Evolutionary conservation across 2,113 vertebrate genomes (phyloP), one percentile per base, ranked within the genome.

Genomic region (Myotis yumanensis): DNA sequence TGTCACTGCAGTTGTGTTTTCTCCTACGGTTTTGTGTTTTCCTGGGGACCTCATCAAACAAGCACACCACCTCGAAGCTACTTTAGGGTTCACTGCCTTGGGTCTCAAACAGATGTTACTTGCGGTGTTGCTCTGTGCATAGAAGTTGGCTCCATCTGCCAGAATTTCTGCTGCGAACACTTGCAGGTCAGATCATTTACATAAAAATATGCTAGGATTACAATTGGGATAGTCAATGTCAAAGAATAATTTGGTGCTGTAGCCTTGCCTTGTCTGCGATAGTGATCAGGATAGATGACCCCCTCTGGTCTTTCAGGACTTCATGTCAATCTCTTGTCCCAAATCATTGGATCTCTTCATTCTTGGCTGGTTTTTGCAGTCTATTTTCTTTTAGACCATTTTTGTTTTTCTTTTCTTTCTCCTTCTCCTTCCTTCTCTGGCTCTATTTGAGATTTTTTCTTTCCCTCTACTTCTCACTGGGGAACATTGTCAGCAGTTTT

Each of bases 41-140:
- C 11, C 20, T 14, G 48, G 17, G 3, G 79, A 88, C 46, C 37
- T 66, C 40, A 82, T 51, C 23, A 93, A 43, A 72, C 30, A 46
- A 90, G 62, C 23, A 0, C 35, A n/a, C 23, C 51, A 71, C 51
- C 52, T 81, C 2, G 10, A 5, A 54, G 46, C 11, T 37, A n/a
- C 15, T 35, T 94, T 2, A 51, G 35, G 62, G 14, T 51, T 94
- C 57, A 66, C n/a, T 35, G 7, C 52, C 90, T 6, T 18, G 4
- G 35, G 73, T 5, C 43, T 89, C 22, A 91, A 35, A 17, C 86
- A 95, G 83, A 68, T 90, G 46, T 57, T 91, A 69, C 35, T 76
- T 91, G 48, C 11, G n/a, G 17, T 59, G 52, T 82, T 91, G 46
- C 0, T 28, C 69, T 89, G 1, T 68, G 11, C 25, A 15, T 22